These are phyloP conservation scores for Diogma glabrata DNA, from an alignment of 2,888 invertebrate genomes.

Conservation along the genomic window DNA sequence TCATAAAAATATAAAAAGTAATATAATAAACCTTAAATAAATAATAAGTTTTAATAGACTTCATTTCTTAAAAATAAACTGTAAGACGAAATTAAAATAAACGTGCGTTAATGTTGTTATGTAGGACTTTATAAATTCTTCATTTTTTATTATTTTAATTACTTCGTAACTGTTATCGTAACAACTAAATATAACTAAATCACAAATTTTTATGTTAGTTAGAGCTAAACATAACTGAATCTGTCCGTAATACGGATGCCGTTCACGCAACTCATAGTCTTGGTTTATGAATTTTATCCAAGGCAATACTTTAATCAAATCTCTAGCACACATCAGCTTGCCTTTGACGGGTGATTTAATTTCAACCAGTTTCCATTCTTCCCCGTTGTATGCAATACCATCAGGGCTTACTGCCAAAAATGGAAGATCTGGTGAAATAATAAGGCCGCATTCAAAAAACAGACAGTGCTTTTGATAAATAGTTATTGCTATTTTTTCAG, in stretches of 20 bases:
- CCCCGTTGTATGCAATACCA: slow-evolving; percentile 11
- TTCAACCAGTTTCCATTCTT: slow-evolving; percentile 9
- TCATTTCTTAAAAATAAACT: too few species aligned
- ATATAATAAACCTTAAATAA: too few species aligned
- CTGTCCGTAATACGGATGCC: not conserved
- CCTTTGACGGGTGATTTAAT: slow-evolving; percentile 11
- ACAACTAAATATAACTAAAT: not conserved
- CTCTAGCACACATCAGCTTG: not conserved
- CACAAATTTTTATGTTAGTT: not conserved
- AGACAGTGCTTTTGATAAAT: slow-evolving; percentile 3
- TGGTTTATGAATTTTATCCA: not conserved
- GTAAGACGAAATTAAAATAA: not conserved
- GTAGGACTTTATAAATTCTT: not conserved
- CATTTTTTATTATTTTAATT: not conserved
- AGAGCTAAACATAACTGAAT: slow-evolving; percentile 2
- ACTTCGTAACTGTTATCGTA: not conserved
- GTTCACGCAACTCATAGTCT: not conserved
- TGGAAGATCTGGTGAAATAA: not conserved
- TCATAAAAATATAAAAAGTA: too few species aligned
- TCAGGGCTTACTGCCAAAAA: slow-evolving; percentile 10
- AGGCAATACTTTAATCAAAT: not conserved
- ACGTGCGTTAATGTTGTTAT: not conserved
- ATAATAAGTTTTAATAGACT: too few species aligned
- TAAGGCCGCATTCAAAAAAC: slow-evolving; percentile 4
- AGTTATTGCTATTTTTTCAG: slow-evolving; percentile 1